Conservation (phyloP, 2,797 vertebrate genomes). For the Hoplostethus mediterraneus region DNA sequence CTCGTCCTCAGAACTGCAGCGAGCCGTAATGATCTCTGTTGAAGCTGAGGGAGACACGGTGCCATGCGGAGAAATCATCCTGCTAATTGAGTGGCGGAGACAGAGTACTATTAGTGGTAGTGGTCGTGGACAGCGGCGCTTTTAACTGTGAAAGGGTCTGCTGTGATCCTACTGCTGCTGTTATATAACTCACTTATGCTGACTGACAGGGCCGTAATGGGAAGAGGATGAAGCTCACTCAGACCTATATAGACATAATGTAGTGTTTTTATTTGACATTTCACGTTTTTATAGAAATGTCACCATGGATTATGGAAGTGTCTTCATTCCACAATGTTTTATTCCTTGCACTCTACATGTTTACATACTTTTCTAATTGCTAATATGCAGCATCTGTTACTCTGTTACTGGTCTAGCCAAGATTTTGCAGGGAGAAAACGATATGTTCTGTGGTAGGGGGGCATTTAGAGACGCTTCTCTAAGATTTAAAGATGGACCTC, state of each 20-base stretch:
- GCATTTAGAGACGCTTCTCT: not conserved
- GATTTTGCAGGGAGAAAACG: not conserved
- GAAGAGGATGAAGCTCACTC: not conserved
- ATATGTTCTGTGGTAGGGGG: not conserved
- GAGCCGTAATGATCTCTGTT: constrained; percentile 30
- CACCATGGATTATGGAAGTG: not conserved
- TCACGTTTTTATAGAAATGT: not conserved
- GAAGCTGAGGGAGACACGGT: constrained; percentile 4
- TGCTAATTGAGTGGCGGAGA: constrained; percentile 31
- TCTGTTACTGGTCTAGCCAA: not conserved
- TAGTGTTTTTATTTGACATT: constrained; percentile 10
- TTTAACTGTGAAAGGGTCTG: constrained; percentile 12
- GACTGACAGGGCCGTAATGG: constrained; percentile 12
- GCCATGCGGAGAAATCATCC: constrained; percentile 3
- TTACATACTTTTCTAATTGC: not conserved
- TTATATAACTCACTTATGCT: constrained; percentile 33
- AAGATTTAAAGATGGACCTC: constrained; percentile 9
- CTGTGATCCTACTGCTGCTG: constrained; percentile 20
- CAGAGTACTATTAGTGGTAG: not conserved
- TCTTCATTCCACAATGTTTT: not conserved
- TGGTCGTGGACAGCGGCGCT: constrained; percentile 2
- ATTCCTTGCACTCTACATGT: constrained; percentile 2
- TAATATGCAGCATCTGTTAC: constrained; percentile 2
- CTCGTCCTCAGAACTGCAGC: constrained; percentile 14
- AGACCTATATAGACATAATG: not conserved